Percentiles rank a stretch among this genome's conserved stretches.
These are phyloP conservation scores for Xanthorhoe spadicearia DNA, from an alignment of 2,888 invertebrate species.

Conservation along the genomic window DNA sequence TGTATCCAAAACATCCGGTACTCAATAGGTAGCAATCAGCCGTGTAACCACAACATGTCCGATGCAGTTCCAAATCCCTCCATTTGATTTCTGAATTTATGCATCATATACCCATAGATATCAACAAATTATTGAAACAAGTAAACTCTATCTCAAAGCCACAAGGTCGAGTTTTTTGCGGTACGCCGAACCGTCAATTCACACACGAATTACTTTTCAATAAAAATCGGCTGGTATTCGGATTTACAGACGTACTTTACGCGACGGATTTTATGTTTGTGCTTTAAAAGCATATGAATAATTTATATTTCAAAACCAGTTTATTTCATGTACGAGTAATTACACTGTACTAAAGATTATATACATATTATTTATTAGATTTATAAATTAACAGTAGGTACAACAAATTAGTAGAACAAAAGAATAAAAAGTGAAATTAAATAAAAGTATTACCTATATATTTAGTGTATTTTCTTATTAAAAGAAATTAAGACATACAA, in stretches of 20 bases:
- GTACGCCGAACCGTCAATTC: constrained; percentile 60
- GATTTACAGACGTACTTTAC: constrained; percentile 50
- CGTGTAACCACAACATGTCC: constrained; percentile 37
- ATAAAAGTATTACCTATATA: too few relatives aligned
- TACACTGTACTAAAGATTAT: background rate
- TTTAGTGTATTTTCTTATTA: too few relatives aligned
- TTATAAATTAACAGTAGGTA: background rate
- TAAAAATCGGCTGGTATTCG: constrained; percentile 55
- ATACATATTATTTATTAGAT: background rate
- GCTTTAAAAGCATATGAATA: constrained; percentile 10
- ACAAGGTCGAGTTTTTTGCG: constrained; percentile 26
- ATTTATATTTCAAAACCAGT: constrained; percentile 2
- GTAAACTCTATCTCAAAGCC: constrained; percentile 9
- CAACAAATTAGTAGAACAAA: background rate
- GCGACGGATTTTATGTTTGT: constrained; percentile 20
- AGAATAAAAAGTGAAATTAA: too few relatives aligned
- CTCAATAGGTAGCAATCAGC: constrained; percentile 30
- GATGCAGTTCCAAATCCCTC: constrained; percentile 42
- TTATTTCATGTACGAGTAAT: background rate
- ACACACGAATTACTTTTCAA: constrained; percentile 60
- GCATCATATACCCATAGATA: constrained; percentile 38
- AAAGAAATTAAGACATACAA: too few relatives aligned
- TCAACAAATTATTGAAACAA: constrained; percentile 8
- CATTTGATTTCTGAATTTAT: constrained; percentile 52
- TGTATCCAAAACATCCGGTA: constrained; percentile 14